Evolutionary conservation across 2,797 vertebrate genomes (phyloP).

Genomic region (Semotilus atromaculatus): DNA sequence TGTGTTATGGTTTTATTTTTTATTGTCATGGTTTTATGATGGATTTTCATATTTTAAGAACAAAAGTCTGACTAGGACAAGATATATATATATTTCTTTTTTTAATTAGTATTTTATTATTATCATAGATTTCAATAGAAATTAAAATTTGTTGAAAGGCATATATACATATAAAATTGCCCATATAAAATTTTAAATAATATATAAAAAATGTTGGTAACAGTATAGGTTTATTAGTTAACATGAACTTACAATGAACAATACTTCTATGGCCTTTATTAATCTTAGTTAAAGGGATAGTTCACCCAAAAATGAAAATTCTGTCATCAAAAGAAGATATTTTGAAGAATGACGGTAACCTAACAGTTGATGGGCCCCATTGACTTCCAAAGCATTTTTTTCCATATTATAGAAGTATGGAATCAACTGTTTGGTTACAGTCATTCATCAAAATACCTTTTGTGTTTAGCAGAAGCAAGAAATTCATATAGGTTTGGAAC

Average conservation of each 20-base stretch:
- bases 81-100: too few species aligned
- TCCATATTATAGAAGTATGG: too few species aligned
- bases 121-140: not conserved
- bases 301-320: not conserved
- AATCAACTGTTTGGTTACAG: too few species aligned
- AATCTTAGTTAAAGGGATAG: not conserved
- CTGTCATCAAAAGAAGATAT: not conserved
- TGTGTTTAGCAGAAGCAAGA: too few species aligned
- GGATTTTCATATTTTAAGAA: not conserved
- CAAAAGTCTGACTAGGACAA: not conserved
- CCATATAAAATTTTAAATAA: not conserved
- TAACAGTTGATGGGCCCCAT: not conserved
- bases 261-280: not conserved
- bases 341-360: not conserved
- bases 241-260: not conserved
- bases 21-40: not conserved
- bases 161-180: too few species aligned
- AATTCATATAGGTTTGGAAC: too few species aligned
- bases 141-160: too few species aligned
- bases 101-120: not conserved
- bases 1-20: not conserved
- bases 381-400: not conserved
- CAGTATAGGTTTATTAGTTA: not conserved
- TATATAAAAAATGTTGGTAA: not conserved
- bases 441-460: too few species aligned